Percentiles rank a stretch among this genome's conserved stretches.
phyloP scores from a whole-genome alignment of 1,140 invertebrate genomes.

The Lasioglossum baleicum region DNA sequence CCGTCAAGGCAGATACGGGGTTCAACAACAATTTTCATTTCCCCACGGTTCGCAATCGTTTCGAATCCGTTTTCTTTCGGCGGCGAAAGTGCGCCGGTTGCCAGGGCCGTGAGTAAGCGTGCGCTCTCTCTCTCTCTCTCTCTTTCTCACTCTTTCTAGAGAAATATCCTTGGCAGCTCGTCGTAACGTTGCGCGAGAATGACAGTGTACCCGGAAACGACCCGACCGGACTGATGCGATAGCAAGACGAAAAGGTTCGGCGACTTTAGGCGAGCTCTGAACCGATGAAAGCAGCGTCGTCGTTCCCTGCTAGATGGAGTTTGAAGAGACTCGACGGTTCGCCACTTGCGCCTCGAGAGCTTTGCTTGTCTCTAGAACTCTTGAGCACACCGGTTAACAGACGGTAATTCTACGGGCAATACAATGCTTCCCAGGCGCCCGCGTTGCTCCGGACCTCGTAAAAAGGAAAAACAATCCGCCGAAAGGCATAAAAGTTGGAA shows the following conservation, averaged over 20 bases:
- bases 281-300: slow-evolving; percentile 36
- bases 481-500: background rate
- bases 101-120: background rate
- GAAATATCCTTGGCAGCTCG: slow-evolving; percentile 1
- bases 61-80: background rate
- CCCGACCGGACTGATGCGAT: slow-evolving; percentile 46
- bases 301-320: slow-evolving; percentile 45
- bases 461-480: background rate
- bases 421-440: slow-evolving; percentile 28
- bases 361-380: slow-evolving; percentile 61
- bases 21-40: background rate
- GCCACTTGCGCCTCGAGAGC: slow-evolving; percentile 66
- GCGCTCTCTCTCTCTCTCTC: too few relatives aligned
- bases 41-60: too few relatives aligned
- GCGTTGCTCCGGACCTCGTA: background rate
- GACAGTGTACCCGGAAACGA: slow-evolving; percentile 29
- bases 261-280: slow-evolving; percentile 55
- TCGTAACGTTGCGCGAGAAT: slow-evolving; percentile 5
- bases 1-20: background rate
- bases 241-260: slow-evolving; percentile 30
- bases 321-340: slow-evolving; percentile 64
- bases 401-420: slow-evolving; percentile 52
- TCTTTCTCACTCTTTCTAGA: background rate
- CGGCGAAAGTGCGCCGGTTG: background rate
- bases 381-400: slow-evolving; percentile 56